Conservation (phyloP, 1,140 invertebrate genomes). For the Drosophila cardini region DNA sequence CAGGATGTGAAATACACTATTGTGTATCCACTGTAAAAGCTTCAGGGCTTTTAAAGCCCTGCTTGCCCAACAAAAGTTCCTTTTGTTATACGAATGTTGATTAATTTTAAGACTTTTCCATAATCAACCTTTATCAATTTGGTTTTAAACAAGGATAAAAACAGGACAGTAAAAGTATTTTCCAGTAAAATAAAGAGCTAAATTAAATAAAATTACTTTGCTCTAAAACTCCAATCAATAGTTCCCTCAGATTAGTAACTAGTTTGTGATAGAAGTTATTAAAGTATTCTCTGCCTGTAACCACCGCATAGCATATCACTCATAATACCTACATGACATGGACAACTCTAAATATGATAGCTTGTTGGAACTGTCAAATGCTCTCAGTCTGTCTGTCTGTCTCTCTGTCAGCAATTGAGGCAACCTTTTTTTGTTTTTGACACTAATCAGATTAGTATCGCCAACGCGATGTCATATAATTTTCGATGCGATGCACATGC, state of each 20-base stretch:
- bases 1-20: neutral
- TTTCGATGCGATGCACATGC: slow-evolving; percentile 69
- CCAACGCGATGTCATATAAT: slow-evolving; percentile 71
- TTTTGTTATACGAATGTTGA: too few species aligned
- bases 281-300: slow-evolving; percentile 6
- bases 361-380: slow-evolving; percentile 27
- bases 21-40: too few species aligned
- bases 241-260: neutral
- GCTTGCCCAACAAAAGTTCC: too few species aligned
- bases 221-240: too few species aligned
- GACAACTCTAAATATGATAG: slow-evolving; percentile 9
- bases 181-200: neutral
- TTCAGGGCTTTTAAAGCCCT: too few species aligned
- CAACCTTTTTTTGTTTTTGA: slow-evolving; percentile 69
- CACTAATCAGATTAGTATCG: slow-evolving; percentile 85
- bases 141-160: too few species aligned
- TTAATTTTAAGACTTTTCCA: too few species aligned
- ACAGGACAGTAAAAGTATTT: too few species aligned
- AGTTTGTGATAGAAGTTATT: slow-evolving; percentile 1
- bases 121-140: too few species aligned
- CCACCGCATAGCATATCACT: slow-evolving; percentile 16
- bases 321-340: slow-evolving; percentile 20
- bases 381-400: neutral
- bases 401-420: slow-evolving; percentile 55
- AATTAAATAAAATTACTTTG: too few species aligned